Conservation (phyloP, 2,797 vertebrate genomes). For the Periparus ater region DNA sequence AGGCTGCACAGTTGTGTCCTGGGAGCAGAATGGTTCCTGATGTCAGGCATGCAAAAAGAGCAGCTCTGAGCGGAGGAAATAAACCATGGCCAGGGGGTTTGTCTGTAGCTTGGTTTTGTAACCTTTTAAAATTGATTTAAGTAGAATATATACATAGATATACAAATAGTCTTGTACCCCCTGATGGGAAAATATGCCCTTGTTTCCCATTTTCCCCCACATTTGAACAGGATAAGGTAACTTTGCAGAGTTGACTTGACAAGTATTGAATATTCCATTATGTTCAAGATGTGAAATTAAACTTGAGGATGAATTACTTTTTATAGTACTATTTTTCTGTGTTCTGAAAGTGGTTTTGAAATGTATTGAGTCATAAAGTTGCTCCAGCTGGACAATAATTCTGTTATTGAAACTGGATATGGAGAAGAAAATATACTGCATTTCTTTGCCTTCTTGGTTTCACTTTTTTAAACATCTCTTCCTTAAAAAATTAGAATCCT, state of each 20-base stretch:
- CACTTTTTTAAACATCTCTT: neutral
- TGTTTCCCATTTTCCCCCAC: neutral
- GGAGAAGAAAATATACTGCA: neutral
- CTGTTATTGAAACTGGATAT: neutral
- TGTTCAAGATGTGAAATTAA: neutral
- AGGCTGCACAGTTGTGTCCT: neutral
- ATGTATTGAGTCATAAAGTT: neutral
- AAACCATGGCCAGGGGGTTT: accelerated
- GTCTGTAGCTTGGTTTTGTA: neutral
- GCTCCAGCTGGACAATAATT: neutral
- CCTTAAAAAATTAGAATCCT: neutral
- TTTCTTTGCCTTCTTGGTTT: neutral
- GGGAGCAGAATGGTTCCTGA: neutral
- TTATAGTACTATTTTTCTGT: neutral
- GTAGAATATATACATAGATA: too few relatives aligned
- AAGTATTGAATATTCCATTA: neutral
- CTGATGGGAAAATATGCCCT: neutral
- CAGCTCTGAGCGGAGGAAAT: neutral
- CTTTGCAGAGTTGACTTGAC: neutral
- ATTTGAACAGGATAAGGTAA: neutral
- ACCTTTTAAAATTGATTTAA: neutral
- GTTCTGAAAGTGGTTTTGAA: neutral
- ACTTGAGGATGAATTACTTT: neutral
- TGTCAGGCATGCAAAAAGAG: neutral
- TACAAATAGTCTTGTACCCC: neutral